phyloP scores from a whole-genome alignment of 1,140 invertebrate species.

The Drosophila pruinosa region DNA sequence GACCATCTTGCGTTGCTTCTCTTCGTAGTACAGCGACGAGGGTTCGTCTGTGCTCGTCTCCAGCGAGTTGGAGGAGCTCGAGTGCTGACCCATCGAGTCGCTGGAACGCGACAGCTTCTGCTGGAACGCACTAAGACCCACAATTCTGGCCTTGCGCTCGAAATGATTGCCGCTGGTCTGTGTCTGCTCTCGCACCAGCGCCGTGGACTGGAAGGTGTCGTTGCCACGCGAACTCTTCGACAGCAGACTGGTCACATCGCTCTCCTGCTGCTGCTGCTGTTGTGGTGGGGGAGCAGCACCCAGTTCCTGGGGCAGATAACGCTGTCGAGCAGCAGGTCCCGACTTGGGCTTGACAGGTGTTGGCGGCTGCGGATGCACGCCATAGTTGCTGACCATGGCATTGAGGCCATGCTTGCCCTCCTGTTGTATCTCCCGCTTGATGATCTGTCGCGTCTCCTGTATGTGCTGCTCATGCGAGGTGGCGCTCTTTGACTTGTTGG shows the following conservation, averaged over 20 bases:
- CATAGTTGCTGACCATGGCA: constrained; percentile 68
- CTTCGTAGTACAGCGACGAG: constrained; percentile 65
- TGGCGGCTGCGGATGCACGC: constrained; percentile 53
- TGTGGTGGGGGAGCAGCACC: not conserved
- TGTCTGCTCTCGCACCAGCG: constrained; percentile 63
- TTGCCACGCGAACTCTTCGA: constrained; percentile 59
- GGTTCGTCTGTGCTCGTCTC: constrained; percentile 66
- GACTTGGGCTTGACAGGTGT: constrained; percentile 78
- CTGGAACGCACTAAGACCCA: constrained; percentile 84
- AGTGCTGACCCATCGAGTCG: constrained; percentile 76
- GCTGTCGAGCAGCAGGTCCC: constrained; percentile 83
- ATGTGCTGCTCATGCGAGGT: constrained; percentile 67
- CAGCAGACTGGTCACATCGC: constrained; percentile 61
- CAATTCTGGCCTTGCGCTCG: constrained; percentile 83
- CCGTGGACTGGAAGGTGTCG: constrained; percentile 76
- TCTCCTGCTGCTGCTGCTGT: not conserved
- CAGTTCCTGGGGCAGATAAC: constrained; percentile 85
- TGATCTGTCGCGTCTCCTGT: constrained; percentile 69
- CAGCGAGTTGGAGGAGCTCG: constrained; percentile 72
- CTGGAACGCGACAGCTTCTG: constrained; percentile 82
- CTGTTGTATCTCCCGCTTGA: constrained; percentile 65
- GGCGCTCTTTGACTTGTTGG: constrained; percentile 61
- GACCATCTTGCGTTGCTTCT: constrained; percentile 84
- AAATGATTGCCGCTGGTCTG: constrained; percentile 61
- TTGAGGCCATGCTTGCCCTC: constrained; percentile 66